Conservation (phyloP, 2,113 vertebrate species). For the Daphoenositta chrysoptera region DNA sequence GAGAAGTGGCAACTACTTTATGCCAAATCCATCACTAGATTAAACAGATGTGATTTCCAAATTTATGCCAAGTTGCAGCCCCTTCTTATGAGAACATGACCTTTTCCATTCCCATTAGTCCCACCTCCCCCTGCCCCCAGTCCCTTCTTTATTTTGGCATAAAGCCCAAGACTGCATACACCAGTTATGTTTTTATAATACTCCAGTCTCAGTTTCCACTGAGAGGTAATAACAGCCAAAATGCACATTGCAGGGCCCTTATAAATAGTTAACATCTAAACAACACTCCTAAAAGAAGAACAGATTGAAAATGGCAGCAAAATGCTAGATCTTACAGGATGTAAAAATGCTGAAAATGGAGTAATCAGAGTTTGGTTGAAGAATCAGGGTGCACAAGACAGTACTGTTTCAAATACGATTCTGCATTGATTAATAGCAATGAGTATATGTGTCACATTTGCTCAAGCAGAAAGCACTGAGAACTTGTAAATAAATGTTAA, state of each 20-base stretch:
- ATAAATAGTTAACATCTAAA: background rate
- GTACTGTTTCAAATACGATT: background rate
- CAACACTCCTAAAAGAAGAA: background rate
- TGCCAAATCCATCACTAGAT: background rate
- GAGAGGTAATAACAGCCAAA: background rate
- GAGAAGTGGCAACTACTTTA: background rate
- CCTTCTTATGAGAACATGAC: background rate
- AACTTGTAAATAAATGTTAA: background rate
- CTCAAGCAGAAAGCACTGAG: background rate
- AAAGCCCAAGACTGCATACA: background rate
- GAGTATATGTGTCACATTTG: background rate
- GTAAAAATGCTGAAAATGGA: background rate
- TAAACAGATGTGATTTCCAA: background rate
- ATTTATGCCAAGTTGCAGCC: background rate
- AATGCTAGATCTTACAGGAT: background rate
- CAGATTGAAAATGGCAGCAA: background rate
- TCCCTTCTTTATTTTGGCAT: conserved; percentile 4
- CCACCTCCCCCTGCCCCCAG: background rate
- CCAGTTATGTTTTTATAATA: background rate
- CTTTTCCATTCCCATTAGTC: background rate
- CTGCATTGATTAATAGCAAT: background rate
- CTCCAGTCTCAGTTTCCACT: background rate
- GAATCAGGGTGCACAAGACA: background rate
- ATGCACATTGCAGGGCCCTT: background rate
- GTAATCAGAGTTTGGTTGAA: background rate